Evolutionary conservation across 2,888 invertebrate genomes (phyloP), one percentile per base, ranked within the genome.

Genomic region (Ptilodon capucinus): DNA sequence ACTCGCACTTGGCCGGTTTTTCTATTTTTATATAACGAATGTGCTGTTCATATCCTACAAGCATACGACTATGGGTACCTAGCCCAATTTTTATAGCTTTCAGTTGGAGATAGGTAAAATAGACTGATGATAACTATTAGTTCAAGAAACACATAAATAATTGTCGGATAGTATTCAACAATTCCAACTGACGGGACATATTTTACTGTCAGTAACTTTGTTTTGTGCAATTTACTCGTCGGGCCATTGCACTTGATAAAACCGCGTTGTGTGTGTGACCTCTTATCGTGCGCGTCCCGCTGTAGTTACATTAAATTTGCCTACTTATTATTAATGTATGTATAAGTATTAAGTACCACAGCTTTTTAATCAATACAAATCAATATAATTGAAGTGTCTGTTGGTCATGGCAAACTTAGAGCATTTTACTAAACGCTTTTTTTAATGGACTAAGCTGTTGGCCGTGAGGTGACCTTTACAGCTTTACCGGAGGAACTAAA

Each of bases 201-300:
- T 35, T 46, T 48, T 46, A 9, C 39, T 14, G 14, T 9, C 34
- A 14, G 16, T 16, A 16, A 41, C 8, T 14, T 41, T 16, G 41
- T 18, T 43, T 40, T 32, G 34, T 48, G 48, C 51, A 42, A 51
- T 59, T 47, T 57, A 53, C 48, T 53, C 47, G 46, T 51, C 48
- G 60, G 70, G 71, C 45, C 71, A 60, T 62, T 68, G 73, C 58
- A 58, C 69, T 62, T 39, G 50, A 47, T 65, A 61, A 68, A 58
- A 50, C 40, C 43, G 50, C 49, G 46, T 51, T 61, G 59, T n/a
- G n/a, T n/a, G n/a, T n/a, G n/a, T 74, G 80, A 80, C 77, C 80
- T 76, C 68, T 80, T 79, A 80, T 80, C 77, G 65, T 47, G 59
- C 46, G 44, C 48, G 43, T 47, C 32, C 50, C 51, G 46, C 48